Evolutionary conservation across 2,888 invertebrate genomes (phyloP), one percentile per base, ranked within the genome.

Genomic region (Erannis defoliaria): DNA sequence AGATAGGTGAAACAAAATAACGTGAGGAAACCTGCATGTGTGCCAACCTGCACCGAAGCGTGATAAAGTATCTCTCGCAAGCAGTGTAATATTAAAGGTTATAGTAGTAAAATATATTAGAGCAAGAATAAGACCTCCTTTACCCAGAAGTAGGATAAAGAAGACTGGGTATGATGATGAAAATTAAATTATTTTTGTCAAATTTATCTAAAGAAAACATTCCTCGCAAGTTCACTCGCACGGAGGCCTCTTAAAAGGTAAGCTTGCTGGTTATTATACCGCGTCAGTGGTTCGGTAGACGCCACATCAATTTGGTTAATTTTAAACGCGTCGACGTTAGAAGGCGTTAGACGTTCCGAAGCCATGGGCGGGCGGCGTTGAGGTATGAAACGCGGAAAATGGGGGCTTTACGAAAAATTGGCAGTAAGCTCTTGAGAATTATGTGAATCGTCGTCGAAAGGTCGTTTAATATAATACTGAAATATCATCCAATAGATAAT

Each of bases 241-340:
- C 21, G 21, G 42, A 43, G 48, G 23, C 49, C 35, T 43, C 55
- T 48, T 19, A 49, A 57, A 45, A 55, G 37, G 49, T 45, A 19
- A 8, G 31, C 29, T 14, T 16, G 19, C 31, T 18, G 58, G 42
- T 14, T 57, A 66, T 64, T 59, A 62, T 55, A 38, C 37, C 64
- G 64, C 38, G 54, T 59, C 61, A 60, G 57, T 55, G 66, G 46
- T 61, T 62, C 45, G 16, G 38, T 46, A 49, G 56, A 64, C 66
- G 68, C 57, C 66, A 58, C 62, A 66, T 64, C 66, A 64, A 62
- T 66, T 64, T 62, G 55, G 62, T 57, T 64, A 68, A 68, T 65
- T 68, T 66, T 58, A 62, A 66, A 66, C 62, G 60, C 54, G 66
- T 31, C 55, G 66, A 64, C 64, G 49, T 48, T 5, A 29, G 23